A percentile compares a stretch with the other conserved stretches of the same genome.
Evolutionary conservation across 2,888 invertebrate genomes (phyloP).

Genomic region (Vandiemenella viatica): DNA sequence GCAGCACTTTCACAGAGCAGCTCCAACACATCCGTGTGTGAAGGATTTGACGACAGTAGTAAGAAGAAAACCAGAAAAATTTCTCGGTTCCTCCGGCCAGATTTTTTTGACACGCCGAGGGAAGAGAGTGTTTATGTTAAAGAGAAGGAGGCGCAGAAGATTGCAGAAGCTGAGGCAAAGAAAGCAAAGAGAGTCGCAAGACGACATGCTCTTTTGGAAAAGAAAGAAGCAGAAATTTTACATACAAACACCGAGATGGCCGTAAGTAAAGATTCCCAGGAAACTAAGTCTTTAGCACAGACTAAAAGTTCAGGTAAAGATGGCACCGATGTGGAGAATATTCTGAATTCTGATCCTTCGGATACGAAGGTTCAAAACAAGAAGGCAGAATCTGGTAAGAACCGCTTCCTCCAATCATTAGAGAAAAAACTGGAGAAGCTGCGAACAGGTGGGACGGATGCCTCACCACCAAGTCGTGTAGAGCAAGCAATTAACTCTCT

Average conservation of each 20-base stretch:
- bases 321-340: not conserved
- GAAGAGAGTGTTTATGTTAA: constrained; percentile 49
- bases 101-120: constrained; percentile 55
- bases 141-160: constrained; percentile 24
- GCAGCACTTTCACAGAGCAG: not conserved
- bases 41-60: not conserved
- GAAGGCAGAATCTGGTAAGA: constrained; percentile 22
- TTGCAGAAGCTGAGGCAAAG: constrained; percentile 10
- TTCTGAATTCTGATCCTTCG: not conserved
- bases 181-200: not conserved
- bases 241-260: not conserved
- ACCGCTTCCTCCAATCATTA: constrained; percentile 53
- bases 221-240: not conserved
- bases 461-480: constrained; percentile 20
- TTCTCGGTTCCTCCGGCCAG: constrained; percentile 60
- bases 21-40: not conserved
- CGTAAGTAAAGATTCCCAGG: not conserved
- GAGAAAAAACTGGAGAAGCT: constrained; percentile 37
- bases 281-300: not conserved
- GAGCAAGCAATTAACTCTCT: constrained; percentile 26
- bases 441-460: constrained; percentile 9
- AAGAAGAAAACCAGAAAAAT: constrained; percentile 28
- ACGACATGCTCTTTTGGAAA: not conserved
- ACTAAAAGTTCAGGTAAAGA: not conserved
- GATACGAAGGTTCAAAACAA: constrained; percentile 16